phyloP scores from a whole-genome alignment of 2,888 invertebrate genomes.

The Chloromyia formosa region DNA sequence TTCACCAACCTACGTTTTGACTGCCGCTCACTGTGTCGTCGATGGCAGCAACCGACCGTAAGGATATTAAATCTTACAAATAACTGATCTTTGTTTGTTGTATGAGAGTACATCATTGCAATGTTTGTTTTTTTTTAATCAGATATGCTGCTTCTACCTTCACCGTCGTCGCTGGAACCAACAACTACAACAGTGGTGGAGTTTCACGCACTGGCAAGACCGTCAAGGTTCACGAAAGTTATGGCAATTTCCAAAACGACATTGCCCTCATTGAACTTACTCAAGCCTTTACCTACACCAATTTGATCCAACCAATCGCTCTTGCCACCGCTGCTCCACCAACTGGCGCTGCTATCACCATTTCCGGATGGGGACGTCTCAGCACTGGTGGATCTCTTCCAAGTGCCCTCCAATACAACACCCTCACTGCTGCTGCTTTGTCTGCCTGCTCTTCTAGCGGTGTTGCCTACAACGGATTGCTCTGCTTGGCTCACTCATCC shows the following conservation, averaged over 20 bases:
- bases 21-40: conserved; percentile 57
- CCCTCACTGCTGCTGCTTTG: conserved; percentile 52
- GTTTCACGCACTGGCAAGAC: conserved; percentile 53
- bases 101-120: conserved; percentile 51
- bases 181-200: conserved; percentile 56
- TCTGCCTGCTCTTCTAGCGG: conserved; percentile 51
- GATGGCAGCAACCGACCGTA: conserved; percentile 52
- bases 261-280: conserved; percentile 57
- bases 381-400: conserved; percentile 53
- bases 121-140: background rate
- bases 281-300: conserved; percentile 53
- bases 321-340: conserved; percentile 54
- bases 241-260: conserved; percentile 54
- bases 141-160: conserved; percentile 57
- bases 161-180: conserved; percentile 57
- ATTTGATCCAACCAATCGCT: conserved; percentile 52
- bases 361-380: conserved; percentile 59
- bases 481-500: conserved; percentile 55
- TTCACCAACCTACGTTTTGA: conserved; percentile 52
- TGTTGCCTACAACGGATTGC: conserved; percentile 53
- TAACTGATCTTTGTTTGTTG: conserved; percentile 54
- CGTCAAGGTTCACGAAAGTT: conserved; percentile 55
- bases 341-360: conserved; percentile 52
- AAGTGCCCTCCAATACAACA: conserved; percentile 54
- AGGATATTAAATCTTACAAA: conserved; percentile 49